Evolutionary conservation across 2,797 vertebrate species (phyloP), one percentile per base, ranked within the genome.

Genomic region (Arrhamphus sclerolepis): DNA sequence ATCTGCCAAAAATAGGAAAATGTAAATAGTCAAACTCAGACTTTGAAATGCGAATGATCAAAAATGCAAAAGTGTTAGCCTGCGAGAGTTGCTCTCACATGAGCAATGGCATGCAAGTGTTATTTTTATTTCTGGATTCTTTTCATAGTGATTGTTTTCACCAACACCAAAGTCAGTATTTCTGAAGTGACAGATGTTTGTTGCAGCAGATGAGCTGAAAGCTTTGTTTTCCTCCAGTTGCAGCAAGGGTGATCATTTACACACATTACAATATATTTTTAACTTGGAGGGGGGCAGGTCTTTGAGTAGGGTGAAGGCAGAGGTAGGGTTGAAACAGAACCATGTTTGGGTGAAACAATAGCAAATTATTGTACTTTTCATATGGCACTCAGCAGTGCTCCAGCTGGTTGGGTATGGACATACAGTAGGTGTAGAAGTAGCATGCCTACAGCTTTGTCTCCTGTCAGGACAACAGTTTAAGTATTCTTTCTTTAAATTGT

Each of bases 1-100:
- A 70, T 48, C 63, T 53, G 54, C 83, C 84, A 85, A 85, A 90
- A 90, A 88, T 84, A 92, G 34, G 82, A 88, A 86, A 63, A 83
- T 81, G 79, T 85, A 87, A 89, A 84, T 87, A 83, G 70, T 66
- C 63, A 62, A 87, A 81, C 71, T 59, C 41, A 40, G 52, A 77
- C 49, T 68, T 57, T 76, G 51, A 58, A 74, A 74, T 67, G 56
- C 62, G 68, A 83, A 38, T 38, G 34, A 65, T 48, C 54, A 55
- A 57, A 54, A 72, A 68, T 77, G 62, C 57, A 70, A 70, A 69
- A 70, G 53, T 2, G 20, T 67, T 52, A 49, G 3, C 22, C 24
- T 62, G 55, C 41, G 42, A 65, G 73, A 77, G n/a, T 38, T 43
- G 62, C 69, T 77, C 22, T 63, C 48, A 76, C 38, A 64, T 58